Evolutionary conservation across 2,113 vertebrate genomes (phyloP).

Genomic region (Polyodon spathula): DNA sequence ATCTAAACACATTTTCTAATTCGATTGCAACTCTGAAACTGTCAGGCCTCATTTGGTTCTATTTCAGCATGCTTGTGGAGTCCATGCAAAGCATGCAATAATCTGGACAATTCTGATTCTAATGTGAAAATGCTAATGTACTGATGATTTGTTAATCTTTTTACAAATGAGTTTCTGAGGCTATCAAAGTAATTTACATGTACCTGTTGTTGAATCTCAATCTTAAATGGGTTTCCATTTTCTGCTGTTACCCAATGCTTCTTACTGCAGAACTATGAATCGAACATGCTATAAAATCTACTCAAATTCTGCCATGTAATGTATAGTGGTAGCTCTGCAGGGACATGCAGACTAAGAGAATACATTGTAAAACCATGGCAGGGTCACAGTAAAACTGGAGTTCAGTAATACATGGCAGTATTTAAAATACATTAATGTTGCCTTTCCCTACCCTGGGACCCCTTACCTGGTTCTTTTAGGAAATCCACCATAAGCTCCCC

Average conservation of each 20-base stretch:
- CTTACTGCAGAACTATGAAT: constrained; percentile 30
- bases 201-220: neutral
- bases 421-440: constrained; percentile 23
- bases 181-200: too few species aligned
- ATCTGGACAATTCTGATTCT: neutral
- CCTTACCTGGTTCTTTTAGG: constrained; percentile 11
- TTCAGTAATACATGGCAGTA: constrained; percentile 48
- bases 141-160: too few species aligned
- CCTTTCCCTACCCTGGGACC: constrained; percentile 12
- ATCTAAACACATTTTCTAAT: constrained; percentile 3
- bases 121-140: neutral
- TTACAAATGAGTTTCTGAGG: too few species aligned
- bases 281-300: constrained; percentile 46
- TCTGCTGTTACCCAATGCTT: neutral
- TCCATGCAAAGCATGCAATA: neutral
- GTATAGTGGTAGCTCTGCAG: constrained; percentile 40
- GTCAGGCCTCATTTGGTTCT: neutral
- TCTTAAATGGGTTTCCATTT: neutral
- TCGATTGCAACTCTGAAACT: neutral
- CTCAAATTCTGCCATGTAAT: too few species aligned
- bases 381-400: constrained; percentile 57
- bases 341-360: constrained; percentile 13
- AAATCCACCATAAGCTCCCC: neutral
- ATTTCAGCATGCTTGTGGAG: constrained; percentile 12
- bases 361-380: constrained; percentile 51